Percentiles rank a stretch among this genome's conserved stretches.
Conservation (phyloP, 2,888 invertebrate species). For the Zaprionus bogoriensis region DNA sequence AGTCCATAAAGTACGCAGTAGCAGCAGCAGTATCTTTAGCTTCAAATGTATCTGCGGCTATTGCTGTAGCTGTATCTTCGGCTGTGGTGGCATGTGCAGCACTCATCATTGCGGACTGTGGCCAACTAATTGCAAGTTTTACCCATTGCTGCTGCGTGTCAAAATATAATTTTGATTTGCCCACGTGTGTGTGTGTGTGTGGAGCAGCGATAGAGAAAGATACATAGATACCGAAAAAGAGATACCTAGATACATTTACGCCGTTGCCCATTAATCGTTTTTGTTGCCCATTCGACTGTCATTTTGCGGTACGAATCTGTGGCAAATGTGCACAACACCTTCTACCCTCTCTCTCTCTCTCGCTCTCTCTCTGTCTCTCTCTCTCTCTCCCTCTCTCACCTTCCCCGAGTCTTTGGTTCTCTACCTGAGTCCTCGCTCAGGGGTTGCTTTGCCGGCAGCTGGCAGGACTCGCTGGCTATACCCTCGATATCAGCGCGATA, state of each 20-base stretch:
- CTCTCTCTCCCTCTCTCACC: neutral
- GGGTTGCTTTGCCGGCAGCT: conserved; percentile 50
- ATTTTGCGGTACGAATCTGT: conserved; percentile 73
- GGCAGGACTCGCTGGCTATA: conserved; percentile 35
- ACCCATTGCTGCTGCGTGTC: conserved; percentile 63
- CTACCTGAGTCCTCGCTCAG: too few relatives aligned
- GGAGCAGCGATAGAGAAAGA: conserved; percentile 12
- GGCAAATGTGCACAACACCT: conserved; percentile 44
- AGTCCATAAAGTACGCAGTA: conserved; percentile 22
- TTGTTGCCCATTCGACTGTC: conserved; percentile 57
- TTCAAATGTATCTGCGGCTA: conserved; percentile 10
- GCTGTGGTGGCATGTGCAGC: conserved; percentile 50
- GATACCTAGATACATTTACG: conserved; percentile 23
- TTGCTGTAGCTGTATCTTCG: conserved; percentile 7
- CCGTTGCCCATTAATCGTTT: conserved; percentile 60
- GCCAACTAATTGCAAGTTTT: conserved; percentile 66
- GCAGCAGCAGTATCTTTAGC: conserved; percentile 21
- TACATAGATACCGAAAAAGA: conserved; percentile 22
- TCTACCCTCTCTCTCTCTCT: neutral
- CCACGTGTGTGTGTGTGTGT: too few relatives aligned
- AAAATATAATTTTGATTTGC: conserved; percentile 70
- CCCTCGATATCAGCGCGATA: conserved; percentile 54
- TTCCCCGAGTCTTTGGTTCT: too few relatives aligned
- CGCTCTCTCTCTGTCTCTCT: conserved; percentile 26
- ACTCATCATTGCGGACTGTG: conserved; percentile 24